A percentile compares a stretch with the other conserved stretches of the same genome.
phyloP scores from a whole-genome alignment of 1,140 invertebrate genomes.

The Antheraea mylitta region DNA sequence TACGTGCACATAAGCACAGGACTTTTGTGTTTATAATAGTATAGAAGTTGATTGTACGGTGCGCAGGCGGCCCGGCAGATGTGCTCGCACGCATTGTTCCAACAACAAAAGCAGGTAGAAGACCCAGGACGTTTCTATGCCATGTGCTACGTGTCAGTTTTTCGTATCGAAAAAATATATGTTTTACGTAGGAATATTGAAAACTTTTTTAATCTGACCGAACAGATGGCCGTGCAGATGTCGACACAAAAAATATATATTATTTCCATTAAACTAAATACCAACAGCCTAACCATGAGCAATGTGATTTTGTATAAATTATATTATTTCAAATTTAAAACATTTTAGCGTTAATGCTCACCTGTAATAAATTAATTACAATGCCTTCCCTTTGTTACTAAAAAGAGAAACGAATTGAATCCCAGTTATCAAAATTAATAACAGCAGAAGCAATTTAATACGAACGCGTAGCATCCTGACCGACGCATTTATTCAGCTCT shows the following conservation, averaged over 20 bases:
- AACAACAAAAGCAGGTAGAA: slow-evolving; percentile 72
- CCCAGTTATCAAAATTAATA: slow-evolving; percentile 78
- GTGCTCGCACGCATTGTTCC: slow-evolving; percentile 59
- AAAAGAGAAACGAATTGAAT: slow-evolving; percentile 77
- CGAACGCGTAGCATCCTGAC: slow-evolving; percentile 73
- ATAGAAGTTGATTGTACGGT: slow-evolving; percentile 25
- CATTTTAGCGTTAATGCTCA: slow-evolving; percentile 1
- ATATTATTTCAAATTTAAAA: not conserved
- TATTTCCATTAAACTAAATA: not conserved
- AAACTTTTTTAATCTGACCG: slow-evolving; percentile 66
- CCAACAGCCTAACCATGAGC: not conserved
- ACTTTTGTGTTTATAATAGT: slow-evolving; percentile 29
- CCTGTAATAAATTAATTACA: slow-evolving; percentile 69
- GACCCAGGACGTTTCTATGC: slow-evolving; percentile 45
- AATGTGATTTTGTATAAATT: not conserved
- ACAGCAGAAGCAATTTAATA: slow-evolving; percentile 73
- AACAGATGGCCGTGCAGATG: slow-evolving; percentile 71
- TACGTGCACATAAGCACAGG: slow-evolving; percentile 27
- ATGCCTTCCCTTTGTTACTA: slow-evolving; percentile 76
- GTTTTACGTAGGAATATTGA: slow-evolving; percentile 64
- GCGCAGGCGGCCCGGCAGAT: slow-evolving; percentile 66
- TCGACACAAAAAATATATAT: slow-evolving; percentile 46
- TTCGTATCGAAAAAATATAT: slow-evolving; percentile 55
- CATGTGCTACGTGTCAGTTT: slow-evolving; percentile 76
- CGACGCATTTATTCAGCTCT: slow-evolving; percentile 58